A percentile compares a stretch with the other conserved stretches of the same genome.
Evolutionary conservation across 2,888 invertebrate species (phyloP).

Genomic region (Chironomus tentans): DNA sequence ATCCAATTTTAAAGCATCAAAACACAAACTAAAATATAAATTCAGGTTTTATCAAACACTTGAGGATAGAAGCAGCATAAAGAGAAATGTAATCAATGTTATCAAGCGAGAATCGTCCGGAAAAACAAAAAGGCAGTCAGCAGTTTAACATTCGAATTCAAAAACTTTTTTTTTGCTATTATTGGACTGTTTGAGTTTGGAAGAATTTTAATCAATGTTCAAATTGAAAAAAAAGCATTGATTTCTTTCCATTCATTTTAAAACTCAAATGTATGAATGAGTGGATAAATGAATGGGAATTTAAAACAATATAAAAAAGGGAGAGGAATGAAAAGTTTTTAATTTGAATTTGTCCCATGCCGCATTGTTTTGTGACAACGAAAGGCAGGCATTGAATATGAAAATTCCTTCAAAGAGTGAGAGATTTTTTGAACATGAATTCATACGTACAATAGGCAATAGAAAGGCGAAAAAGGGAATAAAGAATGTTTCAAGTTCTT

Average conservation of each 20-base stretch:
- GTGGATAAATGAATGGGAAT: background rate
- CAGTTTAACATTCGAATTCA: background rate
- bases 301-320: background rate
- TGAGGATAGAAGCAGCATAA: background rate
- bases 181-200: too few relatives aligned
- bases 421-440: too few relatives aligned
- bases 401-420: too few relatives aligned
- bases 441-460: too few relatives aligned
- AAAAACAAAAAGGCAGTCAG: background rate
- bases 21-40: too few relatives aligned
- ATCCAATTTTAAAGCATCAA: background rate
- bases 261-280: background rate
- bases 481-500: background rate
- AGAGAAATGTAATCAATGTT: background rate
- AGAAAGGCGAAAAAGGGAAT: background rate
- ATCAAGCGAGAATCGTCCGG: background rate
- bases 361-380: background rate
- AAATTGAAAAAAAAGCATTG: background rate
- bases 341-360: slow-evolving; percentile 5
- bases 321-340: background rate
- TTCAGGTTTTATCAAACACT: background rate
- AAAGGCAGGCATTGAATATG: too few relatives aligned
- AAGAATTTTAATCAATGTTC: slow-evolving; percentile 10
- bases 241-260: slow-evolving; percentile 1
- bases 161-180: too few relatives aligned